Conservation (phyloP, 2,113 vertebrate genomes). For the Hippocampus comes region DNA sequence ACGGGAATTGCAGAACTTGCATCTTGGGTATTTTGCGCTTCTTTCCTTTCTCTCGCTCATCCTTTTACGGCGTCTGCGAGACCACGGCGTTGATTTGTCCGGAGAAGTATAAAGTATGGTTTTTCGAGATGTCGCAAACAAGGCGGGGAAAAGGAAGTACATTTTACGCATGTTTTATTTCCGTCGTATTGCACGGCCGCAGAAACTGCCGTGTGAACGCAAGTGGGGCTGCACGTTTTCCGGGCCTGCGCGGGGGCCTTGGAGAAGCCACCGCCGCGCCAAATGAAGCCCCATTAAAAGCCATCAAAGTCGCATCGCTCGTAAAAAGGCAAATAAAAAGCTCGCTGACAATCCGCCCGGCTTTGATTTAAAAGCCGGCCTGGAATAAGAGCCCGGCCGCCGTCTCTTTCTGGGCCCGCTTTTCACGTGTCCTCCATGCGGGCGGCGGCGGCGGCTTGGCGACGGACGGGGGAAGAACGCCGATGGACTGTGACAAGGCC, state of each 20-base stretch:
- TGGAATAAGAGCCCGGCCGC: not conserved
- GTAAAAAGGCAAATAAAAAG: not conserved
- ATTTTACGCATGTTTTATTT: too few relatives aligned
- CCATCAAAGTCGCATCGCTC: not conserved
- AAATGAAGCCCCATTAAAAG: not conserved
- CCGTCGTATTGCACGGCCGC: not conserved
- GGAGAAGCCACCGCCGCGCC: not conserved
- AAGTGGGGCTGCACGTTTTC: not conserved
- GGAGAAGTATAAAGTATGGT: too few relatives aligned
- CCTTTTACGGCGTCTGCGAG: too few relatives aligned
- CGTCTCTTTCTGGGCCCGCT: constrained; percentile 14
- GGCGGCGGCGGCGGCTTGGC: not conserved
- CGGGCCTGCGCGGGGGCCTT: not conserved
- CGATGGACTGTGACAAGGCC: constrained; percentile 54
- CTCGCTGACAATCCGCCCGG: not conserved
- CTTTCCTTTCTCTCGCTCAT: too few relatives aligned
- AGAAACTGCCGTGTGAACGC: too few relatives aligned
- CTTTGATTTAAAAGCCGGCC: not conserved
- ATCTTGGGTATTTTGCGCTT: too few relatives aligned
- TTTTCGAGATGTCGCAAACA: too few relatives aligned
- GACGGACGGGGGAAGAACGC: constrained; percentile 10
- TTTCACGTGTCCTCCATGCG: constrained; percentile 28
- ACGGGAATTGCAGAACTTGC: too few relatives aligned
- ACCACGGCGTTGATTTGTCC: too few relatives aligned
- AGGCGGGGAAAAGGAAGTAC: too few relatives aligned